Conservation (phyloP, 2,113 vertebrate species). For the Sinocyclocheilus grahami region DNA sequence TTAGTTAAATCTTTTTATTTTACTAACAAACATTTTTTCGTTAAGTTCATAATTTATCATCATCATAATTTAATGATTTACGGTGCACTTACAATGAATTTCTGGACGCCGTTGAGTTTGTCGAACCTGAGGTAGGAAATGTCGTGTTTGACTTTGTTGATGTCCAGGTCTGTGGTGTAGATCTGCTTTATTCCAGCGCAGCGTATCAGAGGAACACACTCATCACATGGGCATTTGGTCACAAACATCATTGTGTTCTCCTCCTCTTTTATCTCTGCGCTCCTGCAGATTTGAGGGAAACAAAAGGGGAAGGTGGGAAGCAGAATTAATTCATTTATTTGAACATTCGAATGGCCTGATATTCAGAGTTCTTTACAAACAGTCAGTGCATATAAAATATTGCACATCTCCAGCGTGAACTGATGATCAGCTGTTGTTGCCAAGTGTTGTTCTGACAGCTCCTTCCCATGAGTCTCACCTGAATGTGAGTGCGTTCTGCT, state of each 20-base stretch:
- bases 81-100: conserved; percentile 83
- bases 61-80: background rate
- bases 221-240: conserved; percentile 94
- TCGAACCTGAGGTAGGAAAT: conserved; percentile 92
- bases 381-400: background rate
- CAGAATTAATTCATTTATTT: background rate
- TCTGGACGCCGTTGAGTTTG: conserved; percentile 80
- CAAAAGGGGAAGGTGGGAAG: background rate
- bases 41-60: too few species aligned
- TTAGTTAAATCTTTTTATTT: too few species aligned
- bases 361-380: background rate
- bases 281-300: conserved; percentile 69
- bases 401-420: background rate
- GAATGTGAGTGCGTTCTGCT: conserved; percentile 96
- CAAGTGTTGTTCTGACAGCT: background rate
- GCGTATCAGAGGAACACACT: conserved; percentile 92
- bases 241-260: conserved; percentile 92
- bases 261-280: conserved; percentile 83
- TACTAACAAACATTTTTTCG: too few species aligned
- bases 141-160: conserved; percentile 89
- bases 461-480: conserved; percentile 74
- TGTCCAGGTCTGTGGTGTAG: conserved; percentile 89
- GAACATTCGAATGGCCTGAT: background rate
- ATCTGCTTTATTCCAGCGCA: conserved; percentile 91
- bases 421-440: background rate